Evolutionary conservation across 2,113 vertebrate genomes (phyloP).

Genomic region (Cynocephalus volans): DNA sequence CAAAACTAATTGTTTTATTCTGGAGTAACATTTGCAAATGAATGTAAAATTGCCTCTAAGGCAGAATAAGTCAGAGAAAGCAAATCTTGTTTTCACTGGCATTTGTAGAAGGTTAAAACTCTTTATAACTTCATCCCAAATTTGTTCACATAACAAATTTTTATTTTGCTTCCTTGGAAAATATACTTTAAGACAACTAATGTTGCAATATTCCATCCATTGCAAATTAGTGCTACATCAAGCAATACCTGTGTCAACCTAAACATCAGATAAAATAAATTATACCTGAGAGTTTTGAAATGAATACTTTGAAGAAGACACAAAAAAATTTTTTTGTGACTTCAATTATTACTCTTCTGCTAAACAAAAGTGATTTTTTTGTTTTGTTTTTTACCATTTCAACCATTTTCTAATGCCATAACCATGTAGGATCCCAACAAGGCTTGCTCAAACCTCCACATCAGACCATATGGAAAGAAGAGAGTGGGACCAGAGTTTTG

Average conservation of each 20-base stretch:
- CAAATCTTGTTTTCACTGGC: constrained; percentile 89
- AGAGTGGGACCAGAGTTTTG: neutral
- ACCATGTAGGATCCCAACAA: neutral
- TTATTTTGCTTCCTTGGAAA: constrained; percentile 79
- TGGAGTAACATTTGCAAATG: constrained; percentile 86
- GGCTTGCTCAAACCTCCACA: neutral
- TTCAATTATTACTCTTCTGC: constrained; percentile 11
- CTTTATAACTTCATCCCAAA: constrained; percentile 79
- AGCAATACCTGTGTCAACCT: constrained; percentile 42
- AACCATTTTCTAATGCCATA: neutral
- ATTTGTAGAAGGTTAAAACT: constrained; percentile 83
- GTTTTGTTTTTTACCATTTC: neutral
- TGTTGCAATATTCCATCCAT: neutral
- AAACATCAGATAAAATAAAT: constrained; percentile 9
- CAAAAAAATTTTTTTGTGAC: neutral
- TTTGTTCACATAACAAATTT: constrained; percentile 80
- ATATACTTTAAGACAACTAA: neutral
- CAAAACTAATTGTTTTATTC: constrained; percentile 88
- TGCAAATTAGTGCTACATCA: constrained; percentile 35
- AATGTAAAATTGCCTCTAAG: constrained; percentile 80
- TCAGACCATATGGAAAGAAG: neutral
- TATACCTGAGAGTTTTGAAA: neutral
- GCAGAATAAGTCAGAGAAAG: constrained; percentile 80
- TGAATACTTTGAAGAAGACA: neutral
- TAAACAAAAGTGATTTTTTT: neutral